Evolutionary conservation across 2,888 invertebrate genomes (phyloP), one percentile per base, ranked within the genome.

Genomic region (Busseola fusca): DNA sequence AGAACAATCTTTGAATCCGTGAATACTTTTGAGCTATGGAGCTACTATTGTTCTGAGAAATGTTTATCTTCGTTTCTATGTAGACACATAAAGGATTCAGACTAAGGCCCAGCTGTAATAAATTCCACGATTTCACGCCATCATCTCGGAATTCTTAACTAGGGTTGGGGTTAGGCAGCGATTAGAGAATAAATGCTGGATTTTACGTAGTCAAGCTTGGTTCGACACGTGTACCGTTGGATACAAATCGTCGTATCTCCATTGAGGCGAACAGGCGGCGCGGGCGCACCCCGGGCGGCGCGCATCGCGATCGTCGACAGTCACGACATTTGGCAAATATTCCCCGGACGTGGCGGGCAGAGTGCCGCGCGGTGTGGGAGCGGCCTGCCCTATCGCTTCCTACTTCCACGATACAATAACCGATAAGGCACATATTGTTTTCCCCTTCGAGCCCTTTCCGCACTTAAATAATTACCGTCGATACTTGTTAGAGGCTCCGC

Each of bases 301-400:
- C 92, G 86, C 93, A 95, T 95, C 95, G 93, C 94, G 95, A 95
- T 95, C 93, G 89, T 92, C 92, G 92, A 88, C 92, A 91, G 95
- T 95, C 95, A 95, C 95, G 95, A 95, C 95, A 91, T 93, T 94
- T 94, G 93, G 95, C 94, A 93, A 95, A 94, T 94, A 94, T 95
- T 94, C 91, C 90, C 91, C 91, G 90, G 92, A 92, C 92, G 91
- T 91, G 86, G 91, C 91, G 89, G 76, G 87, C 87, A 87, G 87
- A 88, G 88, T 88, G 89, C 89, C 86, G 85, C 86, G 86, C 88
- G 91, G 91, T 94, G 94, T 94, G 94, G 93, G 93, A 94, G 94
- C 93, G 94, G 88, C 87, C 87, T 93, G 93, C 92, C 92, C 94
- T 93, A 94, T 94, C 92, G 89, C 92, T 94, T 94, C 93, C 93